Evolutionary conservation across 2,797 vertebrate species (phyloP).

Genomic region (Protonibea diacanthus): DNA sequence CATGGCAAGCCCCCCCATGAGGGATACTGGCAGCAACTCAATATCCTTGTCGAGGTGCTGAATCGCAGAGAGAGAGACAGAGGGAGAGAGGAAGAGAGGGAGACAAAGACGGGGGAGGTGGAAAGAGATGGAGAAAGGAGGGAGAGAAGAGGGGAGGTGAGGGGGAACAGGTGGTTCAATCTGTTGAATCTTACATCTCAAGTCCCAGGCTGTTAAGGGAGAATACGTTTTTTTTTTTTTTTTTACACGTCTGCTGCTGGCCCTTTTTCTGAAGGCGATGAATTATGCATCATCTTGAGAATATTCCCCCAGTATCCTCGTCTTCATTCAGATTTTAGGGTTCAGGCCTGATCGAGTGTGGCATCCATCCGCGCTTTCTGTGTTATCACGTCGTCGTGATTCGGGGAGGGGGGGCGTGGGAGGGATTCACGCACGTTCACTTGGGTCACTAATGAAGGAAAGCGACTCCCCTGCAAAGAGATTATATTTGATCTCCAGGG

Average conservation of each 20-base stretch:
- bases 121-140: constrained; percentile 38
- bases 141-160: constrained; percentile 31
- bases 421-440: background rate
- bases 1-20: constrained; percentile 70
- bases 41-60: constrained; percentile 65
- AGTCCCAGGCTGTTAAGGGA: constrained; percentile 55
- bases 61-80: constrained; percentile 29
- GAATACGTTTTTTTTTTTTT: constrained; percentile 33
- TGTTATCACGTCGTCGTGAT: constrained; percentile 12
- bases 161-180: constrained; percentile 92
- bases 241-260: constrained; percentile 32
- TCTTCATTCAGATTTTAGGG: constrained; percentile 65
- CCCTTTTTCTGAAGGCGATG: constrained; percentile 40
- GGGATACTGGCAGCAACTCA: constrained; percentile 70
- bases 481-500: constrained; percentile 29
- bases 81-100: constrained; percentile 13
- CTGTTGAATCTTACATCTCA: constrained; percentile 81
- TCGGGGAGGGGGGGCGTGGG: background rate
- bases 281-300: constrained; percentile 68
- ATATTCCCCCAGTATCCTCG: constrained; percentile 49
- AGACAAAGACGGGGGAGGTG: constrained; percentile 4
- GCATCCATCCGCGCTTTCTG: constrained; percentile 16
- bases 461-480: background rate
- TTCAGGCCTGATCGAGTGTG: constrained; percentile 37
- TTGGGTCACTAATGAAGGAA: constrained; percentile 7